Conservation (phyloP, 2,113 vertebrate species). For the Odocoileus hemionus region DNA sequence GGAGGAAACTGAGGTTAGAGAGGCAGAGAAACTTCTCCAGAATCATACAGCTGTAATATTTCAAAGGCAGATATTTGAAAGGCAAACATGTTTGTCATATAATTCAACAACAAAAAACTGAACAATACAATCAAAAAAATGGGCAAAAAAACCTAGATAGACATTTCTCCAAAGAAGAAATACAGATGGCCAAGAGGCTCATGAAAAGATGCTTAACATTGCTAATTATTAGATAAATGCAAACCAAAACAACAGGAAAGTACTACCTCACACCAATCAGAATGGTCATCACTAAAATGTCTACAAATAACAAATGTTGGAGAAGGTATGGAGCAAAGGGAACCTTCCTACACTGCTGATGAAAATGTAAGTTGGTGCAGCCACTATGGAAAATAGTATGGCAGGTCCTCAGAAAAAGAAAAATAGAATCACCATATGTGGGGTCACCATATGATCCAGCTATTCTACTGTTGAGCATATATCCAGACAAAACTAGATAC, state of each 20-base stretch:
- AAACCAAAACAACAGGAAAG: background rate
- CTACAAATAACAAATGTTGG: background rate
- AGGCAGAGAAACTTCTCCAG: background rate
- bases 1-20: background rate
- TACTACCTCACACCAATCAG: background rate
- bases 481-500: background rate
- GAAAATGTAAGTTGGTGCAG: background rate
- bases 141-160: background rate
- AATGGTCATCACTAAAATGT: background rate
- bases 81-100: background rate
- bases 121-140: background rate
- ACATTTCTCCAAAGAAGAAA: background rate
- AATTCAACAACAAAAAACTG: background rate
- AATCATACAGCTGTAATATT: background rate
- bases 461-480: background rate
- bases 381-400: background rate
- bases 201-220: background rate
- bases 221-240: background rate
- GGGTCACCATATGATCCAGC: background rate
- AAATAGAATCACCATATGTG: background rate
- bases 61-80: background rate
- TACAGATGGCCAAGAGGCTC: background rate
- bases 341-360: background rate
- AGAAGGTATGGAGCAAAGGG: background rate
- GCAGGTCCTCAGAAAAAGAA: background rate